phyloP scores from a whole-genome alignment of 2,888 invertebrate species.

The Gisinianus flammeolus region DNA sequence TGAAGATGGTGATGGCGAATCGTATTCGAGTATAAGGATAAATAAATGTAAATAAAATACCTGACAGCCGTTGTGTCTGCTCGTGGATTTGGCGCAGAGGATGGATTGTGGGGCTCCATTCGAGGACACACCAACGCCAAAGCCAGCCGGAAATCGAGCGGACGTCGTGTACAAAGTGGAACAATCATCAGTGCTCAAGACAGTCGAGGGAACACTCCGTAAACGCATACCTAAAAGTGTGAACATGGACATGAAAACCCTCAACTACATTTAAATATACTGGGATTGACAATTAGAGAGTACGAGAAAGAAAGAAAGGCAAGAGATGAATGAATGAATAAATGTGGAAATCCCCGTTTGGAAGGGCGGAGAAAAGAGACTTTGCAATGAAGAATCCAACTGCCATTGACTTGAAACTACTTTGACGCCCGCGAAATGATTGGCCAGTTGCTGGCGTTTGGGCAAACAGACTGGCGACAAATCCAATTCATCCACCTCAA shows the following conservation, averaged over 20 bases:
- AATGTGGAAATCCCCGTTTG: not conserved
- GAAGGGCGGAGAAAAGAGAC: not conserved
- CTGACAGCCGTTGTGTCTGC: not conserved
- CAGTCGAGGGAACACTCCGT: conserved; percentile 6
- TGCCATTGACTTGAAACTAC: conserved; percentile 17
- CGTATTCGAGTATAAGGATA: not conserved
- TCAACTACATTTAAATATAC: not conserved
- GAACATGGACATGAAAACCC: not conserved
- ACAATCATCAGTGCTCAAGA: conserved; percentile 26
- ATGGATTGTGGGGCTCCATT: not conserved
- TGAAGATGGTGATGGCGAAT: not conserved
- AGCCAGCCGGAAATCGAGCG: not conserved
- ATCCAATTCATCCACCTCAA: not conserved
- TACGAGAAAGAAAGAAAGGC: not conserved
- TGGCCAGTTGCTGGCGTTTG: conserved; percentile 16
- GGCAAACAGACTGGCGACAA: conserved; percentile 29
- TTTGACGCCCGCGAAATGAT: not conserved
- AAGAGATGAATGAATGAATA: not conserved
- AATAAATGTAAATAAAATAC: not conserved
- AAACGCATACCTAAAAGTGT: conserved; percentile 11
- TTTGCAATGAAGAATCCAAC: conserved; percentile 25
- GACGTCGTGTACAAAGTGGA: not conserved
- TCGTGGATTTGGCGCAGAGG: not conserved
- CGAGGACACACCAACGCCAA: not conserved
- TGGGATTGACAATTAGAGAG: too few species aligned